Conservation (phyloP, 1,140 invertebrate species). For the Pseudomyrmex gracilis region DNA sequence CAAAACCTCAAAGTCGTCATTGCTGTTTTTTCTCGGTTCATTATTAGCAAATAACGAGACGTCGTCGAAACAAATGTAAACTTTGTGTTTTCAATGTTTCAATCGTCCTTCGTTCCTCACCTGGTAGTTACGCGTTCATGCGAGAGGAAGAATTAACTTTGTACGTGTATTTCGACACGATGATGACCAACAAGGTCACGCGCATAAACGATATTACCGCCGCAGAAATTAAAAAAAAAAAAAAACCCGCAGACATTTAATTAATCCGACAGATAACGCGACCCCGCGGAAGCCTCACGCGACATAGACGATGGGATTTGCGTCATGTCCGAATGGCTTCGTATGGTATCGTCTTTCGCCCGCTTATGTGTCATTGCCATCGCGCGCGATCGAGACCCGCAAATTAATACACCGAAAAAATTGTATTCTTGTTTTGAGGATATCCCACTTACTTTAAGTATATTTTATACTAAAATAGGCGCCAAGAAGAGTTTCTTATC, state of each 20-base stretch:
- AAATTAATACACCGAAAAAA: too few relatives aligned
- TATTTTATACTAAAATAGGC: too few relatives aligned
- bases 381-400: not conserved
- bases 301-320: slow-evolving; percentile 72
- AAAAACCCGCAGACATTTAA: slow-evolving; percentile 61
- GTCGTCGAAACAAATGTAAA: too few relatives aligned
- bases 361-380: not conserved
- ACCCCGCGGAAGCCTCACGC: slow-evolving; percentile 74
- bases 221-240: slow-evolving; percentile 59
- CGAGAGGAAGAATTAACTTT: not conserved
- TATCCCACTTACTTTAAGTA: too few relatives aligned
- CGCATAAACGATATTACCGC: not conserved
- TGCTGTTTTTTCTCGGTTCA: too few relatives aligned
- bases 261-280: slow-evolving; percentile 81
- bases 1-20: too few relatives aligned
- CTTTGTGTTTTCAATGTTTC: not conserved
- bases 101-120: not conserved
- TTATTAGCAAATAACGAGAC: too few relatives aligned
- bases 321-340: slow-evolving; percentile 76
- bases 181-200: slow-evolving; percentile 22
- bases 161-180: not conserved
- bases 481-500: too few relatives aligned
- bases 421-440: too few relatives aligned
- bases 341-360: slow-evolving; percentile 70
- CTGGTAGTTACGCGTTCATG: not conserved